These are phyloP conservation scores for Actinopyga echinites DNA, from an alignment of 53 echinoderm and acorn worm species.

Conservation along the genomic window DNA sequence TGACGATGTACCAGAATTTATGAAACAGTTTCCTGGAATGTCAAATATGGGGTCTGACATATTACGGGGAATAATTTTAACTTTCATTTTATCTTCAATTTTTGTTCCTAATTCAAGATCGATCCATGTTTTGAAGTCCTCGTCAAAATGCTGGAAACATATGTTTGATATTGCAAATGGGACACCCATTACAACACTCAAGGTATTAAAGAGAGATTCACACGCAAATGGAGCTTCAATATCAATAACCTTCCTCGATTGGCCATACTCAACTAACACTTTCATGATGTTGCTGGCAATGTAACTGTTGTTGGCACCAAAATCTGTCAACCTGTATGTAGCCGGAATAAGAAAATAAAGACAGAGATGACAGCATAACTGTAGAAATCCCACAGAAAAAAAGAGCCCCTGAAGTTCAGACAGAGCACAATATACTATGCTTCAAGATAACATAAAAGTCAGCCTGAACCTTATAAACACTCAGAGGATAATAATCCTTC, in stretches of 20 bases:
- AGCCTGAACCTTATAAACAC: neutral
- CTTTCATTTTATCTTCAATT: neutral
- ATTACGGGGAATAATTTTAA: neutral
- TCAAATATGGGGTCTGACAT: neutral
- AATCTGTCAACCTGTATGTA: too few species aligned
- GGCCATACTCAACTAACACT: slow-evolving; percentile 15
- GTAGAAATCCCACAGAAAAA: too few species aligned
- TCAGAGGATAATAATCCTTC: neutral
- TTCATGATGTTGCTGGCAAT: neutral
- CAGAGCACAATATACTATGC: neutral
- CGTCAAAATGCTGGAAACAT: slow-evolving; percentile 16
- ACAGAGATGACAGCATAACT: too few species aligned
- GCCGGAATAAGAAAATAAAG: too few species aligned
- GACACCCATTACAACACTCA: neutral
- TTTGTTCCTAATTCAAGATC: slow-evolving; percentile 13
- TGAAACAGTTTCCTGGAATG: neutral
- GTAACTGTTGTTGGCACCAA: too few species aligned
- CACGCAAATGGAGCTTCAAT: neutral
- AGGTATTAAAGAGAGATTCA: neutral
- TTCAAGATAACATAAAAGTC: neutral
- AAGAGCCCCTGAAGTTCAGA: too few species aligned
- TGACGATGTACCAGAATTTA: neutral
- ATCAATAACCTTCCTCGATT: slow-evolving; percentile 5
- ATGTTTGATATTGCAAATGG: neutral
- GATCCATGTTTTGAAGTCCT: neutral